A percentile compares a stretch with the other conserved stretches of the same genome.
phyloP scores from a whole-genome alignment of 2,888 invertebrate genomes.

The Odontocerum albicorne region DNA sequence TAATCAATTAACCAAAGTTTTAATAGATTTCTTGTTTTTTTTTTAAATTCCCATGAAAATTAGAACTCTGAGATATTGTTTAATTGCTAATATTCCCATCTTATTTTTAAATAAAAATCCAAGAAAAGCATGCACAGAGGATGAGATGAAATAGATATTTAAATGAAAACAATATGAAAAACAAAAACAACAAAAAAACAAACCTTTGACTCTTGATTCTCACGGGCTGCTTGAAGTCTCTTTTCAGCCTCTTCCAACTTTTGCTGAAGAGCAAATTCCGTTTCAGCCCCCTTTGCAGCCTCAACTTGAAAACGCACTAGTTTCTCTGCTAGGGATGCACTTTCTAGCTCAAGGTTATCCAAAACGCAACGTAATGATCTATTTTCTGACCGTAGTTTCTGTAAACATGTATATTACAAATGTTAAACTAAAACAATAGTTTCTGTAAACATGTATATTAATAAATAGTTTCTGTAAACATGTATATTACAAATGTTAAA shows the following conservation, averaged over 20 bases:
- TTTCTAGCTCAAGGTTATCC: constrained; percentile 93
- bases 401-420: constrained; percentile 30
- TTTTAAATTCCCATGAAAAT: too few relatives aligned
- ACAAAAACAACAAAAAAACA: background rate
- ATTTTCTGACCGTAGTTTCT: constrained; percentile 89
- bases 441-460: too few relatives aligned
- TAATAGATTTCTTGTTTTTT: too few relatives aligned
- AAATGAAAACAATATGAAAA: background rate
- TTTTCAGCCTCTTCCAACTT: constrained; percentile 61
- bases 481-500: constrained; percentile 1
- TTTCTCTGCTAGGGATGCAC: constrained; percentile 90
- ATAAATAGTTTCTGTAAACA: constrained; percentile 60
- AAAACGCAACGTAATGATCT: constrained; percentile 92
- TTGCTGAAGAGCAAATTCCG: constrained; percentile 77
- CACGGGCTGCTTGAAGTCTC: constrained; percentile 23
- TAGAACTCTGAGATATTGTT: too few relatives aligned
- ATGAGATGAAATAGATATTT: too few relatives aligned
- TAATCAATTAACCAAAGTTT: too few relatives aligned
- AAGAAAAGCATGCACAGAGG: too few relatives aligned
- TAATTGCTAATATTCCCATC: too few relatives aligned
- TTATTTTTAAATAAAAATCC: too few relatives aligned
- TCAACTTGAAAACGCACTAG: constrained; percentile 92
- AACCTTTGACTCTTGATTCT: constrained; percentile 28
- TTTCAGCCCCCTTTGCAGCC: constrained; percentile 93
- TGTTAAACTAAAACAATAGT: background rate